A percentile compares a stretch with the other conserved stretches of the same genome.
These are phyloP conservation scores for Hippopotamyrus pictus DNA, from an alignment of 2,797 vertebrate species.

Conservation along the genomic window DNA sequence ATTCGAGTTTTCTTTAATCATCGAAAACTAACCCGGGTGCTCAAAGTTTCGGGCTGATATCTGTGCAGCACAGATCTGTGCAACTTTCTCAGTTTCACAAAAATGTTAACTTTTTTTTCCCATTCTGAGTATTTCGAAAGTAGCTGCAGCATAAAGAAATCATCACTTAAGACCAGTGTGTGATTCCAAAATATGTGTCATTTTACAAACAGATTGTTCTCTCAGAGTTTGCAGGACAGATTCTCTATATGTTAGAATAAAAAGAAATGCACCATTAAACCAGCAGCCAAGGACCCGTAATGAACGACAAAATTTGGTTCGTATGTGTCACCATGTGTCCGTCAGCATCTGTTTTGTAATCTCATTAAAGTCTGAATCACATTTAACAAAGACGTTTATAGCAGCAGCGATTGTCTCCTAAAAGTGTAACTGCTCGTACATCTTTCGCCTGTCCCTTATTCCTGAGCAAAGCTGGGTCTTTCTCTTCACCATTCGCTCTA, in stretches of 20 bases:
- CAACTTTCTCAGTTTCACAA: not conserved
- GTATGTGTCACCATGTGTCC: not conserved
- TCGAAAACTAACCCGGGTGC: not conserved
- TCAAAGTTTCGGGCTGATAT: not conserved
- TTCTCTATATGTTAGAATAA: not conserved
- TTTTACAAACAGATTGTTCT: slow-evolving; percentile 23
- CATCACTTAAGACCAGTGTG: not conserved
- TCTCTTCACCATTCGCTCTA: not conserved
- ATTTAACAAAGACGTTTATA: slow-evolving; percentile 1
- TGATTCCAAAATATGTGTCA: slow-evolving; percentile 7
- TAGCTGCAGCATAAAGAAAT: not conserved
- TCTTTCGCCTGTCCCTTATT: not conserved
- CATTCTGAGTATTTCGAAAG: not conserved
- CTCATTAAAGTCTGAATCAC: slow-evolving; percentile 6
- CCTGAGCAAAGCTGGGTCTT: not conserved
- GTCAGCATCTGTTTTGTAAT: not conserved
- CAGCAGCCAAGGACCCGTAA: not conserved
- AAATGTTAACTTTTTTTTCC: not conserved
- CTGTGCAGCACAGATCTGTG: not conserved
- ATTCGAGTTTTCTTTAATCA: not conserved
- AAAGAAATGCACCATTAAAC: not conserved
- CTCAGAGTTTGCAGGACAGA: not conserved
- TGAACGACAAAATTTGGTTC: not conserved
- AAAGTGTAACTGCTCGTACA: not conserved
- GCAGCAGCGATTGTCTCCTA: not conserved